Conservation (phyloP, 1,140 invertebrate species). For the Rhynchophorus ferrugineus region DNA sequence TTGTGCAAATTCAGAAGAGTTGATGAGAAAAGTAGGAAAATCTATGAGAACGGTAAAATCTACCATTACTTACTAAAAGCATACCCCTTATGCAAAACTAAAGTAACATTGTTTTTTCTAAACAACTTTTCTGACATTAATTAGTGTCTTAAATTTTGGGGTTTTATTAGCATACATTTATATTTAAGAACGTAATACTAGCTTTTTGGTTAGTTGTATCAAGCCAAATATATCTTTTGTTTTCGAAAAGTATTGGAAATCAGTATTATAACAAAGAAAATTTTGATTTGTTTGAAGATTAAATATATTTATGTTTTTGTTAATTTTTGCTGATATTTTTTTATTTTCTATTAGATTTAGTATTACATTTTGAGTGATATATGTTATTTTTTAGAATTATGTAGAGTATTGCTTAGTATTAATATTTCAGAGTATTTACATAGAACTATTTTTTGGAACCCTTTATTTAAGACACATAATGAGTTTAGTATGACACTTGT, state of each 20-base stretch:
- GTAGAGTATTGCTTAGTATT: background rate
- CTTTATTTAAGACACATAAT: slow-evolving; percentile 1
- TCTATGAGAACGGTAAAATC: background rate
- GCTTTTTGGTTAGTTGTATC: too few species aligned
- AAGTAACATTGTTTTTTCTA: background rate
- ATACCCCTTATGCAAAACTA: too few species aligned
- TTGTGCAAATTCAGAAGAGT: background rate
- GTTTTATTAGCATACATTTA: background rate
- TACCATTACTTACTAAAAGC: too few species aligned
- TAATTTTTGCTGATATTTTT: background rate
- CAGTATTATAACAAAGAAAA: background rate
- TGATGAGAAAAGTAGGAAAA: background rate
- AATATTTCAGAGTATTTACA: background rate
- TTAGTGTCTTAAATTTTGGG: background rate
- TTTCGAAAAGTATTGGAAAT: background rate
- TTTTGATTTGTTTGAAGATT: too few species aligned
- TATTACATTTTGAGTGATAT: background rate
- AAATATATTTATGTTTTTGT: too few species aligned
- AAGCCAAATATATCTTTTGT: background rate
- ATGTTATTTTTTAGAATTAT: too few species aligned
- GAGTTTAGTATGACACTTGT: slow-evolving; percentile 7
- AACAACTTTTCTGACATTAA: background rate
- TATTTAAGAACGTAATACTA: too few species aligned
- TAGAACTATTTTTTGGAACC: background rate
- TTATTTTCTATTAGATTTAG: background rate